phyloP scores from a whole-genome alignment of 2,797 vertebrate species.

The Podarcis lilfordi region DNA sequence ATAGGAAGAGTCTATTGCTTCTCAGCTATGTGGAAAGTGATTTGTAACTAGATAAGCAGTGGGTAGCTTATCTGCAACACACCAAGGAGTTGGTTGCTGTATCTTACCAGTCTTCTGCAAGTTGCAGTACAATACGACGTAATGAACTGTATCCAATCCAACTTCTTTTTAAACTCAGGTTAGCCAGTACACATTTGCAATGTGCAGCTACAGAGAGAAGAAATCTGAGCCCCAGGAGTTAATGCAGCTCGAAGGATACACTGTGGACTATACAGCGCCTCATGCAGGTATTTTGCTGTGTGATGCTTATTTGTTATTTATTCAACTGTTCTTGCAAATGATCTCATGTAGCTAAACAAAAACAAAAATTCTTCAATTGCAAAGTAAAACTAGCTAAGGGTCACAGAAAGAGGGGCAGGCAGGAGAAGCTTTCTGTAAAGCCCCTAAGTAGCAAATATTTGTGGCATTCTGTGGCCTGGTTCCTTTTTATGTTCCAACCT shows the following conservation, averaged over 20 bases:
- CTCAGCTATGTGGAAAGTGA: background rate
- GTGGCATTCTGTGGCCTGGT: background rate
- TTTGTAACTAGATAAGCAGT: background rate
- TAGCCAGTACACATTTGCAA: conserved; percentile 98
- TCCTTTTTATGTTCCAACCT: background rate
- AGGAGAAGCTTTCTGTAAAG: background rate
- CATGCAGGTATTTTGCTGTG: conserved; percentile 84
- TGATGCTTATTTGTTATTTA: conserved; percentile 6
- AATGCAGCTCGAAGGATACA: conserved; percentile 98
- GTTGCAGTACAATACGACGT: background rate
- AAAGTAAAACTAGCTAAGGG: background rate
- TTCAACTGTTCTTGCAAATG: background rate
- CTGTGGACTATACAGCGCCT: conserved; percentile 95
- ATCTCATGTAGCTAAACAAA: background rate
- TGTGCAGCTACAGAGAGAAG: conserved; percentile 99
- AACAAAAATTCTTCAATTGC: background rate
- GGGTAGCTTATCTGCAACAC: background rate
- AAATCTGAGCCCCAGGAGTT: conserved; percentile 96
- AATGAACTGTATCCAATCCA: conserved; percentile 40
- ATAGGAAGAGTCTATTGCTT: background rate
- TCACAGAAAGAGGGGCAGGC: conserved; percentile 9
- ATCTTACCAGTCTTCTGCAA: background rate
- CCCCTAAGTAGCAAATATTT: background rate
- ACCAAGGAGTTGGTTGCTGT: background rate
- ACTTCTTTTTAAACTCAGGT: conserved; percentile 80